Evolutionary conservation across 2,888 invertebrate genomes (phyloP).

Genomic region (Toxonevra muliebris): DNA sequence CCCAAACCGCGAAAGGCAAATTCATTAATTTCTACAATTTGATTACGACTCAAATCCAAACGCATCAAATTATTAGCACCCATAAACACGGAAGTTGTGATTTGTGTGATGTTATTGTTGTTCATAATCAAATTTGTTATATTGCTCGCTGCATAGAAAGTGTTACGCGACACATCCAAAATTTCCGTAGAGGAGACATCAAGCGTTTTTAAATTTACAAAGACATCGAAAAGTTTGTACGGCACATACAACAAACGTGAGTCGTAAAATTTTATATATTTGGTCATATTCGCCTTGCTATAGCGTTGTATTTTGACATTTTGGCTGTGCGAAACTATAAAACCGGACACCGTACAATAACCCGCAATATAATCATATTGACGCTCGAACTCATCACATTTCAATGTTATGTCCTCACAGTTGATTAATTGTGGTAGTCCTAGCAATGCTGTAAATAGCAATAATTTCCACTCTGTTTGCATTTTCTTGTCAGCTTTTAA

Average conservation of each 20-base stretch:
- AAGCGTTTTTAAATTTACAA: slow-evolving; percentile 55
- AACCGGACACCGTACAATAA: slow-evolving; percentile 61
- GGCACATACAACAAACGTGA: slow-evolving; percentile 61
- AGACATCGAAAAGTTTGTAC: slow-evolving; percentile 60
- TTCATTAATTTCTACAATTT: slow-evolving; percentile 53
- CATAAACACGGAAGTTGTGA: slow-evolving; percentile 60
- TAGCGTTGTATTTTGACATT: slow-evolving; percentile 57
- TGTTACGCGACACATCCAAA: slow-evolving; percentile 59
- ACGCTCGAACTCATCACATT: slow-evolving; percentile 62
- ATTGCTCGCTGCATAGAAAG: slow-evolving; percentile 58
- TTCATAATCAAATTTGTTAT: slow-evolving; percentile 57
- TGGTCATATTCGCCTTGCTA: slow-evolving; percentile 54
- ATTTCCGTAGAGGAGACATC: slow-evolving; percentile 61
- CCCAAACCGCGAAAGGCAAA: slow-evolving; percentile 58
- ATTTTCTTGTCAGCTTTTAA: neutral
- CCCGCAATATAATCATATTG: slow-evolving; percentile 54
- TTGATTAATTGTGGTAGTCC: slow-evolving; percentile 12
- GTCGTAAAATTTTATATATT: slow-evolving; percentile 64
- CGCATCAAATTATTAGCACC: slow-evolving; percentile 58
- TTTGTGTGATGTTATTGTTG: slow-evolving; percentile 58
- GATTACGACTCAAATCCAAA: slow-evolving; percentile 58
- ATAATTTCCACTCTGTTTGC: neutral
- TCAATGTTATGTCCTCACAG: slow-evolving; percentile 57
- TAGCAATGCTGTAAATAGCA: neutral
- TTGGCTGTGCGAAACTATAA: slow-evolving; percentile 61